Evolutionary conservation across 2,113 vertebrate species (phyloP), one percentile per base, ranked within the genome.

Genomic region (Ploceus nigricollis): DNA sequence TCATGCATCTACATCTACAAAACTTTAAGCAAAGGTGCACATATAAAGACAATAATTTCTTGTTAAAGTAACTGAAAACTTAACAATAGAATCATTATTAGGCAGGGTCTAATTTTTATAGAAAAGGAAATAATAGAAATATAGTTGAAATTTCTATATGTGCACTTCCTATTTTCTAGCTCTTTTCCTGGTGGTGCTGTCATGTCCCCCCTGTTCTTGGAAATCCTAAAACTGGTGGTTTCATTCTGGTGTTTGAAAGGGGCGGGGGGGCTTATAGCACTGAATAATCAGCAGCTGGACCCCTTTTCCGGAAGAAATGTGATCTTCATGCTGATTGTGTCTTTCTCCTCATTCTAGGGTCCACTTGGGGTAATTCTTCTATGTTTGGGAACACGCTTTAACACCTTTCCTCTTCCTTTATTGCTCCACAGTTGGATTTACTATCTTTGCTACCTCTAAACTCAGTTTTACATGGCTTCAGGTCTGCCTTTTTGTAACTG

Each of bases 191-290:
- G 4, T 57, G n/a, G 2, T 85, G n/a, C 3, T 5, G 13, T 61
- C 4, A 0, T 9, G 13, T 31, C 18, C 3, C 0, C 13, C 4
- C 11, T 20, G 10, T 10, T 87, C 16, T 47, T 50, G 40, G 23
- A 83, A 27, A 21, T 44, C 20, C 45, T 45, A 15, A 53, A 61
- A 15, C 10, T 48, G 10, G 1, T 53, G 31, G 6, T 64, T 90
- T 93, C 11, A 5, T 78, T n/a, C 13, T 50, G 15, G 17, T 37
- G 7, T 11, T 13, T 8, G 25, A 18, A 9, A 7, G 3, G 7
- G 3, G 3, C 0, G 1, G 54, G 12, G 12, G 18, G 28, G n/a
- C n/a, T n/a, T 69, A 24, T 53, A 71, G 33, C 13, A 54, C 33
- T 2, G 10, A 61, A 8, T 44, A 5, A 2, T 45, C 15, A 42